Conservation (phyloP, 2,888 invertebrate genomes). For the Idaea aversata region DNA sequence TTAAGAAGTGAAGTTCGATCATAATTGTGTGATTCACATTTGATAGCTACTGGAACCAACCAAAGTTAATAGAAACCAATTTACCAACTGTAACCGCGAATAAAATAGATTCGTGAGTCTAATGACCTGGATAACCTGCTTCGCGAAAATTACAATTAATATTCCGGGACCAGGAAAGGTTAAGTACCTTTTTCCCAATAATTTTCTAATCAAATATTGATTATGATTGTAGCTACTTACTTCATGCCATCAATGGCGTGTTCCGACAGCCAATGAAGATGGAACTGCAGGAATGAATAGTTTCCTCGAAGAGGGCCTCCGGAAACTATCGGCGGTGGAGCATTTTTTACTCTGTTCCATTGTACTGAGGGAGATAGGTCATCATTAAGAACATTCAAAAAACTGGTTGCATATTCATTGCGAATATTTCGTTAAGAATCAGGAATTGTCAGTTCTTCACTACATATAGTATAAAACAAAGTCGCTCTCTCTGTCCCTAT, state of each 20-base stretch:
- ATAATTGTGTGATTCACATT: too few species aligned
- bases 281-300: slow-evolving; percentile 86
- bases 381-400: neutral
- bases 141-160: too few species aligned
- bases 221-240: slow-evolving; percentile 44
- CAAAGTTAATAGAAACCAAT: neutral
- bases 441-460: too few species aligned
- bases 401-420: too few species aligned
- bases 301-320: slow-evolving; percentile 83
- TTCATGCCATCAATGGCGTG: slow-evolving; percentile 86
- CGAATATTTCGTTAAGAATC: too few species aligned
- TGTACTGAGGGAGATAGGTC: slow-evolving; percentile 42
- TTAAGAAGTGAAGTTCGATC: too few species aligned
- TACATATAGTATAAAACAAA: too few species aligned
- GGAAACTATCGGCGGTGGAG: slow-evolving; percentile 50
- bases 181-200: neutral
- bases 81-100: too few species aligned
- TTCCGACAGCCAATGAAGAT: slow-evolving; percentile 93
- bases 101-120: too few species aligned
- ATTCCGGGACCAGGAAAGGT: too few species aligned
- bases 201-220: neutral
- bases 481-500: too few species aligned
- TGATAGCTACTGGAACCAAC: neutral
- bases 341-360: slow-evolving; percentile 45
- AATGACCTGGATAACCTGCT: too few species aligned